These are phyloP conservation scores for Dreissena polymorpha DNA, from an alignment of 1,140 invertebrate species.

Conservation along the genomic window DNA sequence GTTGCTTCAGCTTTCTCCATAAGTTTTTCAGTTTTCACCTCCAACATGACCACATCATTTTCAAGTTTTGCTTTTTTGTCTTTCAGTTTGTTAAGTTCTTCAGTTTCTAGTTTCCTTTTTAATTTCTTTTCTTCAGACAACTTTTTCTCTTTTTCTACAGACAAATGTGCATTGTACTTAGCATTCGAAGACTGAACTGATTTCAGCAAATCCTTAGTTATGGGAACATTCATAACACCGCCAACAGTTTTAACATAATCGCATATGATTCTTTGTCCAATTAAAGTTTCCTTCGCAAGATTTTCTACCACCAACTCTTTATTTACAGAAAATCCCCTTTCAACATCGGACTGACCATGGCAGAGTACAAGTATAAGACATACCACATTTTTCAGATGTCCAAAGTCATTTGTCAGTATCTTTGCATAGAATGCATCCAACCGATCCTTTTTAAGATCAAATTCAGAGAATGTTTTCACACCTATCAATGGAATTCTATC, in stretches of 20 bases:
- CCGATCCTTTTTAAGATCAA: slow-evolving; percentile 31
- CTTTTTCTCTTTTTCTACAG: slow-evolving; percentile 6
- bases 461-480: neutral
- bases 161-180: slow-evolving; percentile 24
- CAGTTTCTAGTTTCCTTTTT: slow-evolving; percentile 9
- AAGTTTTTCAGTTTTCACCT: neutral
- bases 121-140: neutral
- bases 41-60: neutral
- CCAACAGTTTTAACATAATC: slow-evolving; percentile 47
- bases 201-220: slow-evolving; percentile 6
- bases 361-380: slow-evolving; percentile 55
- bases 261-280: slow-evolving; percentile 57
- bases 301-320: slow-evolving; percentile 61
- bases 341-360: slow-evolving; percentile 60
- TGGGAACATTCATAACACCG: slow-evolving; percentile 21
- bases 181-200: slow-evolving; percentile 8
- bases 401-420: slow-evolving; percentile 16
- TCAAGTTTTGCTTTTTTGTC: slow-evolving; percentile 26
- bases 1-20: neutral
- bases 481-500: slow-evolving; percentile 16
- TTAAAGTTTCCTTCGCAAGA: slow-evolving; percentile 52
- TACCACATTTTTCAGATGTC: slow-evolving; percentile 52
- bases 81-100: slow-evolving; percentile 9
- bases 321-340: slow-evolving; percentile 66
- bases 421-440: slow-evolving; percentile 41